Conservation (phyloP, 2,888 invertebrate species). For the Xylota segnis region DNA sequence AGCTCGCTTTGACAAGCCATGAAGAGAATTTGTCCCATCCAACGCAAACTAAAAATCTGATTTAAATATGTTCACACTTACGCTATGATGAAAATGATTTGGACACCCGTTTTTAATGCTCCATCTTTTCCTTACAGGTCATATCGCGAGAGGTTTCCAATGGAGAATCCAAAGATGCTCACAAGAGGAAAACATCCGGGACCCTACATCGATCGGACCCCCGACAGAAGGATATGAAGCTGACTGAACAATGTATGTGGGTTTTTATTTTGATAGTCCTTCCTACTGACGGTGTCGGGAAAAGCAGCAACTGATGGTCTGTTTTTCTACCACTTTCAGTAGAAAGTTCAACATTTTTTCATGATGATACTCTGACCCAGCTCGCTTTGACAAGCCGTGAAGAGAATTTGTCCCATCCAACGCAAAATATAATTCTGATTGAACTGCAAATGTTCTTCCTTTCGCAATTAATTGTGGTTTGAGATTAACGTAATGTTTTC, state of each 20-base stretch:
- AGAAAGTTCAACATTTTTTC: background rate
- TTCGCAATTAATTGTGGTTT: no score
- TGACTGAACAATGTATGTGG: no score
- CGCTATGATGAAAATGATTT: background rate
- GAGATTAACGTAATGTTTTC: no score
- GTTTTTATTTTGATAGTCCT: no score
- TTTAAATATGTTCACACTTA: background rate
- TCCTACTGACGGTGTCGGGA: no score
- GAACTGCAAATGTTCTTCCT: no score
- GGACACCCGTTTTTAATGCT: background rate
- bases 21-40: constrained; percentile 61
- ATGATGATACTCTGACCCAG: constrained; percentile 52
- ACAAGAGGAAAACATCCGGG: no score
- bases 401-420: constrained; percentile 50
- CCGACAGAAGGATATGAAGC: no score
- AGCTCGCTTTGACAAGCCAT: constrained; percentile 66
- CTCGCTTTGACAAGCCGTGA: constrained; percentile 56
- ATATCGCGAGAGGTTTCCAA: no score
- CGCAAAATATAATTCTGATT: constrained; percentile 35
- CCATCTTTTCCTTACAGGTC: background rate
- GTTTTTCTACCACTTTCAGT: background rate
- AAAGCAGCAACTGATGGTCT: background rate
- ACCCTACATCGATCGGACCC: no score
- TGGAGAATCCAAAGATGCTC: no score
- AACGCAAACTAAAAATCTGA: constrained; percentile 51